phyloP scores from a whole-genome alignment of 2,888 invertebrate genomes.

The Hyposoter didymator region DNA sequence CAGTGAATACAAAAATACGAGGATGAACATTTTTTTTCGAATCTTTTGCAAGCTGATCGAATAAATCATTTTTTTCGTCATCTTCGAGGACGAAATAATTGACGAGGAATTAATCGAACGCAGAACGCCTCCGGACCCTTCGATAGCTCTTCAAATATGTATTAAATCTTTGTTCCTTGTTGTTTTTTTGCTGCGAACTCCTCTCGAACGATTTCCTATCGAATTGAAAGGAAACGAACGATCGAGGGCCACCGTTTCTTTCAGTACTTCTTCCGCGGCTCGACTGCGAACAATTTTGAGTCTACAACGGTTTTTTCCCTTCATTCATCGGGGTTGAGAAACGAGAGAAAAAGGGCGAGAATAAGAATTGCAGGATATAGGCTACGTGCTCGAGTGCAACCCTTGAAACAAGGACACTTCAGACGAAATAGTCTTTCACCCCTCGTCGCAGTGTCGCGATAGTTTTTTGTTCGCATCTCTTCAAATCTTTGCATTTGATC shows the following conservation, averaged over 20 bases:
- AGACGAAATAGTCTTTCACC: conserved; percentile 39
- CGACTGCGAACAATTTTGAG: conserved; percentile 33
- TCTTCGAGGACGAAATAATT: conserved; percentile 3
- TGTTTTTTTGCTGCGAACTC: not conserved
- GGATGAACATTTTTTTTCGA: not conserved
- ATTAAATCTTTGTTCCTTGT: not conserved
- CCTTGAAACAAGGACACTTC: conserved; percentile 51
- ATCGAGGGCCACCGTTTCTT: conserved; percentile 22
- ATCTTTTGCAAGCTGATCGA: not conserved
- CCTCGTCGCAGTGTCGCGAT: conserved; percentile 21
- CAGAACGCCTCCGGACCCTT: conserved; percentile 12
- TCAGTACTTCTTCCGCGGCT: conserved; percentile 10
- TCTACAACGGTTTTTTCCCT: conserved; percentile 49
- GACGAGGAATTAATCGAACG: conserved; percentile 42
- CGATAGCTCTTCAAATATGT: conserved; percentile 34
- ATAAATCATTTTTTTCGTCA: conserved; percentile 1
- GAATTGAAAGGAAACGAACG: conserved; percentile 6
- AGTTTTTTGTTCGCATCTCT: conserved; percentile 35
- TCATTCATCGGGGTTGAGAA: conserved; percentile 28
- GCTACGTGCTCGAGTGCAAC: conserved; percentile 57
- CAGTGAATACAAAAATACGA: not conserved
- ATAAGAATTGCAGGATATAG: not conserved
- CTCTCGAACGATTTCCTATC: not conserved
- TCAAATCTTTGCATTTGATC: conserved; percentile 6
- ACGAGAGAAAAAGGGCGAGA: conserved; percentile 32